Evolutionary conservation across 2,113 vertebrate species (phyloP), one percentile per base, ranked within the genome.

Genomic region (Pedionomus torquatus): DNA sequence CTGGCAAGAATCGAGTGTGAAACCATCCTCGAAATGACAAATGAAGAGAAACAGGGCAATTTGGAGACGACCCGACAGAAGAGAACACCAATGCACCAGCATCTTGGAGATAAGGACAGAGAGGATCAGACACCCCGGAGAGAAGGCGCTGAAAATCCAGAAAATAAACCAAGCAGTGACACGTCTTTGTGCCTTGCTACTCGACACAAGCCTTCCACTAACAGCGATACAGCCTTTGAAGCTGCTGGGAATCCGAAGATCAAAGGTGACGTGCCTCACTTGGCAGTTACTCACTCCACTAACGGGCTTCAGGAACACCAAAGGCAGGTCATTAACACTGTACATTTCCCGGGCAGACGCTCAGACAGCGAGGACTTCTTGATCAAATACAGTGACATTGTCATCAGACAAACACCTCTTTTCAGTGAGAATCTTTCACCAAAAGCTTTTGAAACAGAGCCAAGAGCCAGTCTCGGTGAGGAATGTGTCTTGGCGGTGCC

Each of bases 351-450:
- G 0, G 91, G 91, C 77, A 96, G 85, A 70, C 9, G 39, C 89
- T 97, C 65, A 0, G 93, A 97, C 68, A 98, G 97, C 0, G 96
- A 97, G 54, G 98, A 98, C 75, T 98, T 98, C 92, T 78, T 98
- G 60, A 95, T 48, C 26, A 66, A 83, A 54, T 99, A 99, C 51
- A 98, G 98, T 16, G 99, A 99, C 97, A 98, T 99, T 54, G 92
- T 97, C 75, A 97, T 99, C 74, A 97, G 97, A 49, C 97, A 93
- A 72, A 95, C 96, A 44, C 97, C 95, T 8, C 84, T 98, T 57
- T 97, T 98, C 72, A 87, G 81, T 37, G 95, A 96, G 74, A 76
- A 51, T 31, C 69, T 57, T 43, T 63, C 86, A 87, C 77, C 83
- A 28, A 31, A 84, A 90, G 78, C 85, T 44, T 60, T 90, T 78